Evolutionary conservation across 2,888 invertebrate species (phyloP).

Genomic region (Tetragonisca angustula): DNA sequence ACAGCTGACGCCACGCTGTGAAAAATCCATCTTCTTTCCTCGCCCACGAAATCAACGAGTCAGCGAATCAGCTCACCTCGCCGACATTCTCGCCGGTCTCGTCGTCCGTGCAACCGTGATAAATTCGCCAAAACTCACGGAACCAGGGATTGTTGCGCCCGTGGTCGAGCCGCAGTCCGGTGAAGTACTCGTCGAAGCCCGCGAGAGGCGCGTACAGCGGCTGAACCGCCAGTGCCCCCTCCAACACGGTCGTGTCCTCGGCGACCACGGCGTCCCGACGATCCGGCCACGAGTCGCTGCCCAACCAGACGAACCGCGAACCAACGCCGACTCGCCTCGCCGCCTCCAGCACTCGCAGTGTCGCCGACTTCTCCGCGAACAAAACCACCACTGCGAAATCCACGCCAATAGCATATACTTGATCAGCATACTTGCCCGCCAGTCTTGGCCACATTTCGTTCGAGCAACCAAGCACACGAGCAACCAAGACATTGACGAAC

Average conservation of each 20-base stretch:
- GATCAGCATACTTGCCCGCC: no score
- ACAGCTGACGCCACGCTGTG: constrained; percentile 38
- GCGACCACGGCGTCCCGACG: constrained; percentile 59
- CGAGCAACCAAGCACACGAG: no score
- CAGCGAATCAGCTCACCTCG: neutral
- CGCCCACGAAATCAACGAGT: neutral
- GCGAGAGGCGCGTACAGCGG: constrained; percentile 83
- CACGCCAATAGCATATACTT: no score
- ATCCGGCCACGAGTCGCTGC: constrained; percentile 85
- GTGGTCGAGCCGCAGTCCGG: constrained; percentile 79
- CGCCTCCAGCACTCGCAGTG: constrained; percentile 83
- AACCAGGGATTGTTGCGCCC: constrained; percentile 85
- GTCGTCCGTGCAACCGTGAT: constrained; percentile 75
- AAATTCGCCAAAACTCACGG: constrained; percentile 84
- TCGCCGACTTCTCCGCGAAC: constrained; percentile 84
- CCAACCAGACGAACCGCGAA: constrained; percentile 85
- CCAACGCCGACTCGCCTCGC: constrained; percentile 79
- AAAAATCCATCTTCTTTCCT: no score
- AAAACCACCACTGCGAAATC: constrained; percentile 84
- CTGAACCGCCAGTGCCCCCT: constrained; percentile 85
- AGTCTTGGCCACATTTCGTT: no score
- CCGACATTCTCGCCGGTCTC: neutral
- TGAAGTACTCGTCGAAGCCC: constrained; percentile 86
- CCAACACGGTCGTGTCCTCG: constrained; percentile 81
- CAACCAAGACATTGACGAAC: no score